Percentiles rank a stretch among this genome's conserved stretches.
These are phyloP conservation scores for Melanchra persicariae DNA, from an alignment of 2,888 invertebrate species.

Conservation along the genomic window DNA sequence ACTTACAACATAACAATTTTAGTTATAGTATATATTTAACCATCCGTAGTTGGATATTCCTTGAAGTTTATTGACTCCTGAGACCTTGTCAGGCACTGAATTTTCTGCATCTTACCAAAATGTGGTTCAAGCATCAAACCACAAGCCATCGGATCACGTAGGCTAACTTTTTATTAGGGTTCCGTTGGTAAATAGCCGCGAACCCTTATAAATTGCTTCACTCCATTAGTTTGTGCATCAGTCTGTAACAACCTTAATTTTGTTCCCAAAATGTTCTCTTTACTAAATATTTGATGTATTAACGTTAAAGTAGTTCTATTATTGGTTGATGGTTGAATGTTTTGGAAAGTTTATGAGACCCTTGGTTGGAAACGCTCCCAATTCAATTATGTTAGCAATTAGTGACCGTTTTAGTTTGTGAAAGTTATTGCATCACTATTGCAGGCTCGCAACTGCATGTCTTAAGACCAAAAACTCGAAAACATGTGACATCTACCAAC, in stretches of 20 bases:
- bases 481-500: no score
- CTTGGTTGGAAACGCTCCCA: background rate
- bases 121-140: constrained; percentile 21
- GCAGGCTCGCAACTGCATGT: no score
- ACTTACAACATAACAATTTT: no score
- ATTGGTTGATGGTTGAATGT: background rate
- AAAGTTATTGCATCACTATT: no score
- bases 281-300: constrained; percentile 29
- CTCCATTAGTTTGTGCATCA: constrained; percentile 43
- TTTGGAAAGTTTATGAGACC: background rate
- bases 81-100: background rate
- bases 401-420: no score
- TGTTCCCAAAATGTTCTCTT: constrained; percentile 7
- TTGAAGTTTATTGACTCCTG: background rate
- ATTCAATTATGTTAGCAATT: background rate
- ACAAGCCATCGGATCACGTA: constrained; percentile 32
- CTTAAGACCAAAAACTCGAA: no score
- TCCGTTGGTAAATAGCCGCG: constrained; percentile 35
- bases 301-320: constrained; percentile 6
- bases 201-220: constrained; percentile 53
- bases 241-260: constrained; percentile 29
- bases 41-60: background rate
- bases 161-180: constrained; percentile 52
- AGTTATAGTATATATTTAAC: no score
- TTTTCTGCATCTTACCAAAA: constrained; percentile 30